These are phyloP conservation scores for Denticeps clupeoides DNA, from an alignment of 2,797 vertebrate species.

Conservation along the genomic window DNA sequence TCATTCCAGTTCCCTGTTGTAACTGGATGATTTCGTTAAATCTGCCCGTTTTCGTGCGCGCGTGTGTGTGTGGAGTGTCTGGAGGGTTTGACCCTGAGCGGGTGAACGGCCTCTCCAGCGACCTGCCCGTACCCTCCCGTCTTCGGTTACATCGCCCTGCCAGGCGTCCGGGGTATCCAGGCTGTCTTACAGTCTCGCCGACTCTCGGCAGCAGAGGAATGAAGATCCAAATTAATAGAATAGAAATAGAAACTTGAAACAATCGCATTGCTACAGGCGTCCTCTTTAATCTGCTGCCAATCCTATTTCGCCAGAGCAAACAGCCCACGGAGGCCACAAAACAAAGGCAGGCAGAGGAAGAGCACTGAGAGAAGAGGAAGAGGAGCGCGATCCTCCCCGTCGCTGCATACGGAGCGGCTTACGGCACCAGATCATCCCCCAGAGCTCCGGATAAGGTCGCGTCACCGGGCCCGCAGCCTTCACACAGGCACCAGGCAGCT, in stretches of 20 bases:
- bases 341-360: background rate
- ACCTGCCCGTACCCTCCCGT: constrained; percentile 8
- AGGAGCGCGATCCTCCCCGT: no score
- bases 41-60: no score
- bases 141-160: no score
- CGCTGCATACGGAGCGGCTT: no score
- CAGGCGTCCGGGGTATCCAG: no score
- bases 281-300: constrained; percentile 19
- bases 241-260: constrained; percentile 15
- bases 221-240: constrained; percentile 1
- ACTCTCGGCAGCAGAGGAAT: background rate
- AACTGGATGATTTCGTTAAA: no score
- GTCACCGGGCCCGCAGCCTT: no score
- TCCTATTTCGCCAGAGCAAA: constrained; percentile 17
- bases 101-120: constrained; percentile 9
- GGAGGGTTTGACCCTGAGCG: background rate
- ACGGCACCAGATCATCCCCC: no score
- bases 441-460: no score
- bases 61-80: no score
- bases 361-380: background rate
- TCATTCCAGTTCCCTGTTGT: no score
- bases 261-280: constrained; percentile 1
- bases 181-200: background rate
- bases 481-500: no score
- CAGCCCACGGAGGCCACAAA: constrained; percentile 5